Base-by-base conservation (phyloP, 2,797 vertebrate species). In the Spondyliosoma cantharus region DNA sequence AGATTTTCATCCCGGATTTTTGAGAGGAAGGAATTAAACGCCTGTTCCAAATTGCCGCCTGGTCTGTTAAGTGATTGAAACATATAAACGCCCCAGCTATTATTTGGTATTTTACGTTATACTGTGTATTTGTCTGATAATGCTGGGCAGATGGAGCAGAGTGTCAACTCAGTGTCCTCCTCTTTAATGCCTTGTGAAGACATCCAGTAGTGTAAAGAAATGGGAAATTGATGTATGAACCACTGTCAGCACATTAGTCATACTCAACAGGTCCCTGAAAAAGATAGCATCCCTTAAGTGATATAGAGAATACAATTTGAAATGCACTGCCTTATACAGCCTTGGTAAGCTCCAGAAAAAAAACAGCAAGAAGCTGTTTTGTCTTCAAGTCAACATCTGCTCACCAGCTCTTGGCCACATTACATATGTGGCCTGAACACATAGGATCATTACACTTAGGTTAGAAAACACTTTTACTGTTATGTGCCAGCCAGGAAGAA, bases 171-270 rank as follows among this genome's bases (percentile, higher is more conserved):
- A 17, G 37, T 61, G 22, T 52, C 25, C 8, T 62, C 37, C 24
- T 54, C 32, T 65, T 17, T 45, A 58, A 29, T 5, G 20, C 16
- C 12, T 56, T 52, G 17, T 56, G 15, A 56, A 71, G 42, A 69
- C 12, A 45, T 14, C 32, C 42, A 24, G n/a, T 20, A 48, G 37
- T 24, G 52, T 32, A 24, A 25, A 67, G 25, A 54, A n/a, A 50
- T 15, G 1, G 50, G 75, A 68, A 56, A 70, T 45, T 67, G 48
- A 77, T 81, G 25, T 50, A 66, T 32, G 17, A 22, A 53, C 46
- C 37, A 53, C 57, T 32, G 56, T 71, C 69, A 76, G 72, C 54
- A 71, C 70, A 78, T 74, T 48, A 82, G 53, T 69, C 66, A 72
- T 52, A 65, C 7, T 54, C 13, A 37, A 68, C 50, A 62, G 14